Percentiles rank a stretch among this genome's conserved stretches.
phyloP scores from a whole-genome alignment of 2,888 invertebrate species.

The Melipona bicolor region DNA sequence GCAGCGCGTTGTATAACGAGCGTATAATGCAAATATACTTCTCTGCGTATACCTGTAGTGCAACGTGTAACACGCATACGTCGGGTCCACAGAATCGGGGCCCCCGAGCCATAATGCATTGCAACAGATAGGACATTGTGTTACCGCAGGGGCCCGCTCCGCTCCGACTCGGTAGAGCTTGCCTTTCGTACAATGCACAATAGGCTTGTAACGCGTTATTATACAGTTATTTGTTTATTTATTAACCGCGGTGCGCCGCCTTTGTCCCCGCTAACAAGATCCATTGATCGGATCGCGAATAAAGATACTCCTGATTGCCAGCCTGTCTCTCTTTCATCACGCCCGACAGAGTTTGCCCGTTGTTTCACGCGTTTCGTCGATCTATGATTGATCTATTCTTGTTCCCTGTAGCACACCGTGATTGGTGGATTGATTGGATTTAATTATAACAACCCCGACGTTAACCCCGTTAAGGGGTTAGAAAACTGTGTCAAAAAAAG shows the following conservation, averaged over 20 bases:
- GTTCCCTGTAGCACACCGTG: too few relatives aligned
- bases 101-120: conserved; percentile 60
- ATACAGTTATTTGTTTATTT: conserved; percentile 71
- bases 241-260: conserved; percentile 54
- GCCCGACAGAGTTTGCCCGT: not conserved
- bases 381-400: not conserved
- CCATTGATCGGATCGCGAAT: conserved; percentile 30
- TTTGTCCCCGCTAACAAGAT: conserved; percentile 45
- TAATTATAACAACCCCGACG: not conserved
- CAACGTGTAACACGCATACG: conserved; percentile 43
- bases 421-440: not conserved
- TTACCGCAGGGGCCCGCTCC: conserved; percentile 50
- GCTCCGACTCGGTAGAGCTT: conserved; percentile 35
- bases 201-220: conserved; percentile 61
- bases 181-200: conserved; percentile 69
- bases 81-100: conserved; percentile 24
- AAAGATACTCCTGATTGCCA: not conserved
- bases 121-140: conserved; percentile 71
- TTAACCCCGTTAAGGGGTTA: too few relatives aligned
- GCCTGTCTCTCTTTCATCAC: conserved; percentile 1
- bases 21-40: conserved; percentile 58
- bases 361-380: not conserved
- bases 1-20: conserved; percentile 38
- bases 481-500: too few relatives aligned
- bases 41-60: conserved; percentile 48